Evolutionary conservation across 1,140 invertebrate genomes (phyloP).

Genomic region (Drosophila jambulina): DNA sequence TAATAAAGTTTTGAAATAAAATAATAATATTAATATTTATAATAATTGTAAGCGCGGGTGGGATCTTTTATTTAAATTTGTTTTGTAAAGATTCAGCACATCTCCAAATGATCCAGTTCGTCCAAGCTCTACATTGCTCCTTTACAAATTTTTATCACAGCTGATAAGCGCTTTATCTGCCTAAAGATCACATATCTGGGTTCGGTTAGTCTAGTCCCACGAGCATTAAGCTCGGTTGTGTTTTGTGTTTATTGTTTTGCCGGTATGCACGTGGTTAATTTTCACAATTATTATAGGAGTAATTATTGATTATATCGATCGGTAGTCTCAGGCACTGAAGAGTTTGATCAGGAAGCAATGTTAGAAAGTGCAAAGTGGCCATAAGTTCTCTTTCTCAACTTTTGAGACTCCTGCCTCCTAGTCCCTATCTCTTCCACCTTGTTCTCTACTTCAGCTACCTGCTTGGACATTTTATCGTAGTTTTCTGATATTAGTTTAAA

Average conservation of each 20-base stretch:
- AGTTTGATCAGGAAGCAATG: not conserved
- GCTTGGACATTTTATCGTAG: too few species aligned
- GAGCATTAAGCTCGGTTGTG: not conserved
- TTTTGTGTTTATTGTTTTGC: not conserved
- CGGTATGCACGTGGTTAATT: not conserved
- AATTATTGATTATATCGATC: not conserved
- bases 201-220: not conserved
- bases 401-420: too few species aligned
- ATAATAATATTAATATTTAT: slow-evolving; percentile 1
- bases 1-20: slow-evolving; percentile 52
- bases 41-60: not conserved
- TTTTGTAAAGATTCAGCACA: not conserved
- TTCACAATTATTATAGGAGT: not conserved
- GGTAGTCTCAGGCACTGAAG: not conserved
- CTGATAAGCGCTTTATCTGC: not conserved
- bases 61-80: not conserved
- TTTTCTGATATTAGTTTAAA: too few species aligned
- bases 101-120: not conserved
- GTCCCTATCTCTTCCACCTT: not conserved
- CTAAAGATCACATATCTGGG: not conserved
- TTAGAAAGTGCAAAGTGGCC: not conserved
- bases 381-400: too few species aligned
- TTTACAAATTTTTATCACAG: not conserved
- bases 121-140: not conserved
- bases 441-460: not conserved